Evolutionary conservation across 2,888 invertebrate genomes (phyloP).

Genomic region (Apodemia arnacis): DNA sequence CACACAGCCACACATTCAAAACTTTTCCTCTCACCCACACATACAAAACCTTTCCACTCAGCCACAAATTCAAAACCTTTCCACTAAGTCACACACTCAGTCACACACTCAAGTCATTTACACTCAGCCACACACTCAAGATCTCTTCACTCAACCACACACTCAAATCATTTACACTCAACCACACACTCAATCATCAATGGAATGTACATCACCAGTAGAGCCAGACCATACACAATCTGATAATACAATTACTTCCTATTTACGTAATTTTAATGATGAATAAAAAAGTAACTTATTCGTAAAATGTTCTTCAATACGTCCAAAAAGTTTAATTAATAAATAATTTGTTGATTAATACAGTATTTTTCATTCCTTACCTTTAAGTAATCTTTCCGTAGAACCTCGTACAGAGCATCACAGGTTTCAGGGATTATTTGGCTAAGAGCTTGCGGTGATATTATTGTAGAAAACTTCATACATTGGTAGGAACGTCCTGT

Average conservation of each 20-base stretch:
- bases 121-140: too few species aligned
- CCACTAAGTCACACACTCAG: too few species aligned
- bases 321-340: slow-evolving; percentile 8
- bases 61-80: not conserved
- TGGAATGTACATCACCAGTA: not conserved
- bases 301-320: too few species aligned
- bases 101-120: too few species aligned
- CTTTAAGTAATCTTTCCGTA: slow-evolving; percentile 7
- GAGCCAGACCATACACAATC: too few species aligned
- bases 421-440: too few species aligned
- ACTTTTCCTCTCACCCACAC: slow-evolving; percentile 20
- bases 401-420: not conserved
- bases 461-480: too few species aligned
- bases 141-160: too few species aligned
- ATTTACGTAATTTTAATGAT: too few species aligned
- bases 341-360: too few species aligned
- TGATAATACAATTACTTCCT: too few species aligned
- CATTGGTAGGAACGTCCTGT: slow-evolving; percentile 45
- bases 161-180: slow-evolving; percentile 2
- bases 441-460: too few species aligned
- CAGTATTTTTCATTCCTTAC: slow-evolving; percentile 1
- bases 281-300: not conserved
- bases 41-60: slow-evolving; percentile 14
- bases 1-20: slow-evolving; percentile 32
- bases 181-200: slow-evolving; percentile 26